Evolutionary conservation across 2,888 invertebrate genomes (phyloP), one percentile per base, ranked within the genome.

Genomic region (Drosophila incognita): DNA sequence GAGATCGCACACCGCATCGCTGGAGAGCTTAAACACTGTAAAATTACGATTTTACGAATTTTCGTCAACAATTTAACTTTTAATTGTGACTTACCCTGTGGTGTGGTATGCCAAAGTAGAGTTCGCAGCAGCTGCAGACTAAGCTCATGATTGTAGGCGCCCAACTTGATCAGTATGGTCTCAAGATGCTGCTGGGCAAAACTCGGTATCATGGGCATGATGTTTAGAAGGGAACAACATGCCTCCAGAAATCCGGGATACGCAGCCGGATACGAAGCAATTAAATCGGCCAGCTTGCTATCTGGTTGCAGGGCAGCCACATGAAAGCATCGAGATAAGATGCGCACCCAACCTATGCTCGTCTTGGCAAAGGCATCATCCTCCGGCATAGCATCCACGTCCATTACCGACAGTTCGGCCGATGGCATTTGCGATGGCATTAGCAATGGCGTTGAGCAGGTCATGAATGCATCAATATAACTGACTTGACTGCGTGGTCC

Each of bases 271-370:
- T 89, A 87, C n/a, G 95, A 94, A 58, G 94, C 94, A 70, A 87
- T 87, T 11, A 95, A 94, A 78, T 94, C 93, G 3, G 92, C 93
- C 48, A 93, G 67, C 69, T 93, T 91, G 46, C 87, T 89, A 49
- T 93, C 92, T 0, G 92, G 84, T 71, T 92, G 91, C 52, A 92
- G 75, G 4, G 92, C 90, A 8, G 93, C 92, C 11, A 93, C 93
- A 58, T 95, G 95, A 75, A 97, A 95, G 90, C 97, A 97, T 87
- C 96, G 96, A 80, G 97, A 96, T 51, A 98, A 94, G 74, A 98
- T 95, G 74, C 96, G 94, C 76, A 98, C 94, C 98, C 98, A 98
- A 73, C 97, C 97, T 91, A 97, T 95, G 92, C 97, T 96, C 87
- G 93, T 92, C 72, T 93, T 93, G n/a, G 93, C 92, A 76, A 93